Percentiles rank a stretch among this genome's conserved stretches.
Evolutionary conservation across 2,113 vertebrate genomes (phyloP).

Genomic region (Glaucidium brasilianum): DNA sequence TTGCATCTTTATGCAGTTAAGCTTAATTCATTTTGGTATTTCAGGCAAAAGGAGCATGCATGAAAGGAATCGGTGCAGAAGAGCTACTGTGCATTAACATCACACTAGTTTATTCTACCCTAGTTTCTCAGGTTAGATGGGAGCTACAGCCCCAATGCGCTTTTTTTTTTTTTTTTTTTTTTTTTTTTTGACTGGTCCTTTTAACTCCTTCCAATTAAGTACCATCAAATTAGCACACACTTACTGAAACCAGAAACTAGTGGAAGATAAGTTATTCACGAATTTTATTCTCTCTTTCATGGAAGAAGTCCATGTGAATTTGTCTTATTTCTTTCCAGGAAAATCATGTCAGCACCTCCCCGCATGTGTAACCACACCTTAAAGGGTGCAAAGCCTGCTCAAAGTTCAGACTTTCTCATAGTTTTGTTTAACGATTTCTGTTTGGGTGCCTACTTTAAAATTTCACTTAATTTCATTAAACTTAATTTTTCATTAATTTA

Average conservation of each 20-base stretch:
- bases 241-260: neutral
- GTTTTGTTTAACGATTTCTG: neutral
- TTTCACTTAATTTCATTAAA: neutral
- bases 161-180: neutral
- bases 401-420: neutral
- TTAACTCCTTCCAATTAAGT: neutral
- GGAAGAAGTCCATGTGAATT: neutral
- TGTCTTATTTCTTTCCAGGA: neutral
- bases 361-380: accelerated
- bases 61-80: neutral
- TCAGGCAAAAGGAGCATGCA: neutral
- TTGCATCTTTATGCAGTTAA: neutral
- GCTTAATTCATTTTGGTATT: neutral
- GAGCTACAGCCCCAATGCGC: too few species aligned
- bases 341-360: neutral
- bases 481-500: neutral
- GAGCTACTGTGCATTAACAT: neutral
- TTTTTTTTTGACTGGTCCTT: neutral
- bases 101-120: neutral
- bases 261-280: neutral
- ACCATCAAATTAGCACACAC: neutral
- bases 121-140: neutral
- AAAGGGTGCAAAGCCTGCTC: neutral
- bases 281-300: neutral
- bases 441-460: neutral